Conservation (phyloP, 1,140 invertebrate genomes). For the Himalopsyche phryganea region DNA sequence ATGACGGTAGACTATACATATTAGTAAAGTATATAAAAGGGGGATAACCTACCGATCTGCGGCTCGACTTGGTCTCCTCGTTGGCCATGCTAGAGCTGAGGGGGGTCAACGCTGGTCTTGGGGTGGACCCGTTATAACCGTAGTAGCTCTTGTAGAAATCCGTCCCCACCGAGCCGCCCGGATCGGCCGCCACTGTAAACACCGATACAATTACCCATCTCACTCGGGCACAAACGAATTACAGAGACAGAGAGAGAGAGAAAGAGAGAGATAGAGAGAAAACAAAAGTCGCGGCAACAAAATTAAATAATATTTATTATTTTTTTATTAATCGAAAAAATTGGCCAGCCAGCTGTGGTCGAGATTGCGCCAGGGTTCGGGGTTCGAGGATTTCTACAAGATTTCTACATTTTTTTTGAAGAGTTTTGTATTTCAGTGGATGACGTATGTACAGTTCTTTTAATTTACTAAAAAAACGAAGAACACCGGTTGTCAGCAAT, state of each 20-base stretch:
- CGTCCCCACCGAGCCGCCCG: slow-evolving; percentile 64
- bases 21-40: slow-evolving; percentile 16
- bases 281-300: background rate
- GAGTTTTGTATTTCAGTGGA: slow-evolving; percentile 9
- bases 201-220: slow-evolving; percentile 46
- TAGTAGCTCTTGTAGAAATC: slow-evolving; percentile 80
- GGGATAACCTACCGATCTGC: slow-evolving; percentile 63
- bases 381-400: slow-evolving; percentile 34
- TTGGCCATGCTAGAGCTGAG: slow-evolving; percentile 53
- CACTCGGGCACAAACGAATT: background rate
- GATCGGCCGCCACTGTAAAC: slow-evolving; percentile 76
- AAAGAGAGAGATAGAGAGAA: slow-evolving; percentile 15
- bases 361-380: slow-evolving; percentile 7
- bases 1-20: too few relatives aligned
- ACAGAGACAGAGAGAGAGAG: background rate
- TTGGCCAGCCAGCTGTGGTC: background rate
- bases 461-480: background rate
- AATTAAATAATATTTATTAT: background rate
- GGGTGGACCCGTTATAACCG: slow-evolving; percentile 48
- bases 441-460: slow-evolving; percentile 33
- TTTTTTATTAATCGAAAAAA: slow-evolving; percentile 3
- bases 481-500: background rate
- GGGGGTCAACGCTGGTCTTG: slow-evolving; percentile 41
- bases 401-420: slow-evolving; percentile 9
- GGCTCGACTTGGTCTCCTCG: slow-evolving; percentile 62